Evolutionary conservation across 2,797 vertebrate species (phyloP), one percentile per base, ranked within the genome.

Genomic region (Spinus olivaceus): DNA sequence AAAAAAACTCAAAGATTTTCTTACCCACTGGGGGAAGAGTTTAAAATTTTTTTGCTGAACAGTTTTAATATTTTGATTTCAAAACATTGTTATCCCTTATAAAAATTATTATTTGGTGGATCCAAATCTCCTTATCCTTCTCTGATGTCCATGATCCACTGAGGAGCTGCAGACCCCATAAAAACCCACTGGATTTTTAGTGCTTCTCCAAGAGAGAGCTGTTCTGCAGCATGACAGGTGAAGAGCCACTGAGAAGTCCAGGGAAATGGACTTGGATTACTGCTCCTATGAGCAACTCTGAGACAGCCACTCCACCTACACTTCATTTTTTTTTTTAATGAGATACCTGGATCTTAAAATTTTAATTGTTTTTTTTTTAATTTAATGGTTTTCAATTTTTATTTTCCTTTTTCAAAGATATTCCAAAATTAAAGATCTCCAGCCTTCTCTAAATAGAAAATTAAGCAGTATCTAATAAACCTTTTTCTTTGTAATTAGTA

Each of bases 1-100:
- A 65, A 57, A 65, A 9, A 39, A 54, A 3, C 0, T 1, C 13
- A 53, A 4, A 0, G 0, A 2, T 44, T 54, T 69, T 77, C 28
- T 44, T 47, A 42, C 61, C 2, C 0, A 1, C 1, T 39, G 6
- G 6, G 6, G 7, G 8, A 86, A 54, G 17, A 64, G 0, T 18
- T 83, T 12, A 39, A 39, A 6, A 14, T 27, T 17, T 11, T 39
- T 78, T 91, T 79, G 1, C 5, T 56, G 32, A 44, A 27, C 19
- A 70, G 3, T 72, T 74, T 69, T 35, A 41, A 53, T 81, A 6
- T 35, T 72, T 60, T 66, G 7, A 50, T 84, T 76, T 66, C 1
- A 66, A 86, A 73, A 65, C 9, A 57, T 21, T 49, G 6, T 41
- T 70, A 24, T 23, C 1, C 9, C 3, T 67, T 35, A 23, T 10